These are phyloP conservation scores for Halotydeus destructor DNA, from an alignment of 1,140 invertebrate species.

Conservation along the genomic window DNA sequence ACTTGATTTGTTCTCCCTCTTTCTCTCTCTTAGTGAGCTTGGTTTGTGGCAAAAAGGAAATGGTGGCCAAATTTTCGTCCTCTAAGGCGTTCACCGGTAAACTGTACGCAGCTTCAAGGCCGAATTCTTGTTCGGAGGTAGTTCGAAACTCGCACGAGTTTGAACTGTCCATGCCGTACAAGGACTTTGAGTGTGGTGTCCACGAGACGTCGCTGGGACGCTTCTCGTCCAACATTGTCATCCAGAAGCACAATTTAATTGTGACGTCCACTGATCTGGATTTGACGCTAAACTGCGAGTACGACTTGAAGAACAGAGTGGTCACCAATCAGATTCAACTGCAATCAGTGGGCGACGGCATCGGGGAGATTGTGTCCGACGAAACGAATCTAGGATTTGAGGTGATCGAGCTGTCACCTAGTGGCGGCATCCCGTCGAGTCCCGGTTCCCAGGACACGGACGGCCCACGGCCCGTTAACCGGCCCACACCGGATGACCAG, in stretches of 20 bases:
- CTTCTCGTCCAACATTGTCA: slow-evolving; percentile 68
- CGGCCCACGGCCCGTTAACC: background rate
- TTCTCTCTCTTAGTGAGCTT: slow-evolving; percentile 17
- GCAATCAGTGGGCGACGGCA: slow-evolving; percentile 18
- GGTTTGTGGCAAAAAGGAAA: slow-evolving; percentile 55
- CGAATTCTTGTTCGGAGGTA: slow-evolving; percentile 72
- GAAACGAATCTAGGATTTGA: background rate
- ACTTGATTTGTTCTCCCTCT: background rate
- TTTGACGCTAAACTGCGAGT: slow-evolving; percentile 72
- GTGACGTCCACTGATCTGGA: slow-evolving; percentile 80
- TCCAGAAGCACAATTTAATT: slow-evolving; percentile 83
- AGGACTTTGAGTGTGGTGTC: slow-evolving; percentile 20
- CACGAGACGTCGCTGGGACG: slow-evolving; percentile 24
- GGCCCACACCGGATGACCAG: background rate
- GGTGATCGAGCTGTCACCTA: background rate
- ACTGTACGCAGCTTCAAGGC: slow-evolving; percentile 78
- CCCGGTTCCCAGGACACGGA: background rate
- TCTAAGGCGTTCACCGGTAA: slow-evolving; percentile 80
- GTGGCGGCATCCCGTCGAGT: background rate
- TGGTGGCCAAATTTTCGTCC: slow-evolving; percentile 73
- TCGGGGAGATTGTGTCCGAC: slow-evolving; percentile 8
- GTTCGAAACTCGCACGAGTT: slow-evolving; percentile 19
- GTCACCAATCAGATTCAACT: slow-evolving; percentile 47
- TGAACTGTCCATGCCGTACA: slow-evolving; percentile 20
- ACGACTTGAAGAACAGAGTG: slow-evolving; percentile 75